Percentiles rank a stretch among this genome's conserved stretches.
Conservation (phyloP, 2,113 vertebrate genomes). For the Accipiter cooperii region DNA sequence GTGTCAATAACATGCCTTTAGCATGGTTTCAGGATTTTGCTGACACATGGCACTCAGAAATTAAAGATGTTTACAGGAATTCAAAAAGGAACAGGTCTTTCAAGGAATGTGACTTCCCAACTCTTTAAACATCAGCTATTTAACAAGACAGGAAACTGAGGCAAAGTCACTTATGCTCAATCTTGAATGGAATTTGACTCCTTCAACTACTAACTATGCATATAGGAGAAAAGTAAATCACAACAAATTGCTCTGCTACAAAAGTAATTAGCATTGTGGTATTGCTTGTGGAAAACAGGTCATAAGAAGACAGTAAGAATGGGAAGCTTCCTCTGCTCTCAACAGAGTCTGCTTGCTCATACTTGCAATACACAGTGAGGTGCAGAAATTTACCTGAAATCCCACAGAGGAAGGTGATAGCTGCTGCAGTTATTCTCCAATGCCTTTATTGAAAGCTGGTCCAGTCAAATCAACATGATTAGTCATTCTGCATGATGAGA, state of each 20-base stretch:
- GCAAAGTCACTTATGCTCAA: neutral
- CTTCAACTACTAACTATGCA: neutral
- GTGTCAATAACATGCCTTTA: neutral
- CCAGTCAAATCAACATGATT: neutral
- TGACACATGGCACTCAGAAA: neutral
- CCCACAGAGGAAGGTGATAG: neutral
- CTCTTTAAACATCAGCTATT: neutral
- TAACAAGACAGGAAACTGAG: neutral
- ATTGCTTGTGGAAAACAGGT: neutral
- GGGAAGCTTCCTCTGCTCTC: neutral
- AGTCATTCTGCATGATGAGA: neutral
- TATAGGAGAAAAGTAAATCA: neutral
- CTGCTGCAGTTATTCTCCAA: neutral
- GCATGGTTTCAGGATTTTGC: neutral
- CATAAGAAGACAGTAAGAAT: neutral
- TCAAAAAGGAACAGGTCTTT: neutral
- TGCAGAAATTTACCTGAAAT: neutral
- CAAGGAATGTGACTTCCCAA: neutral
- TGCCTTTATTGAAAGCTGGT: neutral
- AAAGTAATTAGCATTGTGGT: neutral
- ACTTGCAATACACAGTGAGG: neutral
- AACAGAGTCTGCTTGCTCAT: neutral
- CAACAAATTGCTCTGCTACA: neutral
- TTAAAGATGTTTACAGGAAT: neutral
- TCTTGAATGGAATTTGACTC: neutral